Conservation (phyloP, 2,797 vertebrate genomes). For the Tamandua tetradactyla region DNA sequence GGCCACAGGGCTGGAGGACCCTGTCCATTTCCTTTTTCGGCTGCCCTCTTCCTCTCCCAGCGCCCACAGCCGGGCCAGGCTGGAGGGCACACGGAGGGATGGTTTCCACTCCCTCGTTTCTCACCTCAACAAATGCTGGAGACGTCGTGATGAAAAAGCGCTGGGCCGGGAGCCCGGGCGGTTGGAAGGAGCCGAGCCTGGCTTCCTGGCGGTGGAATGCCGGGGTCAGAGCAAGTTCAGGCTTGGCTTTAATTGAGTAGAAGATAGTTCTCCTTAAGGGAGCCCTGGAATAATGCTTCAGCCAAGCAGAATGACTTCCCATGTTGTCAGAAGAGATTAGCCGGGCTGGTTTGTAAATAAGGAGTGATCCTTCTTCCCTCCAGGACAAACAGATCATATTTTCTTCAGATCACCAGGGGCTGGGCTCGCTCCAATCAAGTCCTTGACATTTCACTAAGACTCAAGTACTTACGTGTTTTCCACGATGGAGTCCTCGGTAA, state of each 20-base stretch:
- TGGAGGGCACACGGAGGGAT: neutral
- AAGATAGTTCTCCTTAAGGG: conserved; percentile 84
- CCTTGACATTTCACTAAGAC: conserved; percentile 82
- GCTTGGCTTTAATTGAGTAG: conserved; percentile 85
- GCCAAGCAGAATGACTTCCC: conserved; percentile 82
- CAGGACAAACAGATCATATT: conserved; percentile 79
- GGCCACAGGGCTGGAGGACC: no score
- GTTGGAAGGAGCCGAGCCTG: conserved; percentile 74
- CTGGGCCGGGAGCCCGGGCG: conserved; percentile 59
- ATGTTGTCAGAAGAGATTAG: conserved; percentile 84
- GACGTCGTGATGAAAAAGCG: conserved; percentile 22
- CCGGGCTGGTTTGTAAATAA: conserved; percentile 80
- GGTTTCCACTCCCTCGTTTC: neutral
- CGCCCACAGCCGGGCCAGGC: neutral
- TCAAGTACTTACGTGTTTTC: conserved; percentile 81
- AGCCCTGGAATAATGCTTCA: conserved; percentile 71
- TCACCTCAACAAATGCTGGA: conserved; percentile 15
- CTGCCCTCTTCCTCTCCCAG: neutral
- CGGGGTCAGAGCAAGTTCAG: conserved; percentile 83
- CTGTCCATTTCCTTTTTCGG: neutral
- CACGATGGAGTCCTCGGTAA: conserved; percentile 79
- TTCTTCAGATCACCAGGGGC: conserved; percentile 75
- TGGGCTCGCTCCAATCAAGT: conserved; percentile 78
- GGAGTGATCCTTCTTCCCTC: conserved; percentile 78
- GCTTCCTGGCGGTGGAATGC: conserved; percentile 65